Evolutionary conservation across 1,140 invertebrate species (phyloP).

Genomic region (Drosophila guanche): DNA sequence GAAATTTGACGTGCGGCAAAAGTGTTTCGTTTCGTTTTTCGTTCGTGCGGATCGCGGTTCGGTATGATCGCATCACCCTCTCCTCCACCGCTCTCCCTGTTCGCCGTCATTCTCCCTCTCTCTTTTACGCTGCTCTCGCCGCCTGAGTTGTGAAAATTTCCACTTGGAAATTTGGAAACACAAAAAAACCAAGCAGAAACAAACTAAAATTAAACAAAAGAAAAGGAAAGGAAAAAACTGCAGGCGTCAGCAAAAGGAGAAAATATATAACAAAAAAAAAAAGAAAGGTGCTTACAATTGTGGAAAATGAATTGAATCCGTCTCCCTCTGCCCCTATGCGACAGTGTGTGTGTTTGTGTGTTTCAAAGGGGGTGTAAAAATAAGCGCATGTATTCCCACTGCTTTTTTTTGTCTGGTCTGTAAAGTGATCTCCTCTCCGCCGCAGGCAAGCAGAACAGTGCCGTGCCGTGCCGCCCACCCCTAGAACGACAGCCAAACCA

Average conservation of each 20-base stretch:
- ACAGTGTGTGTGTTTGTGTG: conserved; percentile 15
- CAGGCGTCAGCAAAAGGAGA: conserved; percentile 1
- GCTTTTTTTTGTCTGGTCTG: conserved; percentile 2
- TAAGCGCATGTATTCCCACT: conserved; percentile 49
- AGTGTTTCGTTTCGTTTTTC: conserved; percentile 51
- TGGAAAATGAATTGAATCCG: conserved; percentile 12
- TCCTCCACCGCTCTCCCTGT: conserved; percentile 41
- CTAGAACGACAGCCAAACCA: conserved; percentile 30
- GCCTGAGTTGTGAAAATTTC: conserved; percentile 73
- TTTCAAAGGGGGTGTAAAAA: conserved; percentile 70
- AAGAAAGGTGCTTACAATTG: conserved; percentile 15
- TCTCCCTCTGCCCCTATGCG: conserved; percentile 18
- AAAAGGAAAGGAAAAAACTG: neutral
- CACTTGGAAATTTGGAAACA: conserved; percentile 41
- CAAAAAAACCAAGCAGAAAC: neutral
- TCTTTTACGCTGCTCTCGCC: conserved; percentile 22
- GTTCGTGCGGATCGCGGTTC: conserved; percentile 41
- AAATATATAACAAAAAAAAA: neutral
- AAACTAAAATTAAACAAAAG: conserved; percentile 5
- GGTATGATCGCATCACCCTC: conserved; percentile 46
- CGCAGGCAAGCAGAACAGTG: conserved; percentile 18
- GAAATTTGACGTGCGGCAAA: conserved; percentile 66
- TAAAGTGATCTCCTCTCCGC: conserved; percentile 68
- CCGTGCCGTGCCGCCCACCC: conserved; percentile 54
- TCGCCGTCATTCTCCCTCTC: conserved; percentile 24